Base-by-base conservation (phyloP, 2,113 vertebrate species). In the Oryzias melastigma region DNA sequence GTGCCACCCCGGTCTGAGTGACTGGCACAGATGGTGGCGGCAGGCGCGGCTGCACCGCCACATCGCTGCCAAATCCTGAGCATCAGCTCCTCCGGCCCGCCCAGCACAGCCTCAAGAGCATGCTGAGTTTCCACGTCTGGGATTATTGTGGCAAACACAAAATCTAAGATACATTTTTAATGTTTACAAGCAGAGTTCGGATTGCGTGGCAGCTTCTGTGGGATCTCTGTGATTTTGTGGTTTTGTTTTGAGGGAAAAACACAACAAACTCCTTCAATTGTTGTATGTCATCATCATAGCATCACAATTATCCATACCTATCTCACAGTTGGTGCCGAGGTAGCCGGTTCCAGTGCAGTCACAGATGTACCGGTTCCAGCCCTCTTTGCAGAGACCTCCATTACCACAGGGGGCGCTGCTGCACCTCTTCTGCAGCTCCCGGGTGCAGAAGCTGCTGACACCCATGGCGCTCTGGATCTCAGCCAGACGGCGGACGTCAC, bases 291-390 rank as follows among this genome's bases (percentile, higher is more conserved):
- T 7, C 5, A 27, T 7, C 3, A 7, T 13, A 4, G 12, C n/a
- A 20, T 0, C 22, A 5, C 18, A 20, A 15, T 13, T 7, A 3
- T 50, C 10, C 93, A 88, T 76, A 95, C 95, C 95, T 75, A 92
- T 93, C 78, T 96, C 94, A 50, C 95, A 96, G 76, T 93, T 93
- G 60, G 83, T 80, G 5, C 95, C 95, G 75, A 96, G 90, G 87
- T 89, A 96, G 40, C 95, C 95, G 0, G 95, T 96, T 75, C 93
- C 94, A 1, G 90, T 85, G 80, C 95, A 97, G 62, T 97, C 95
- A 20, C 95, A 97, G 48, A 96, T 86, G 81, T 95, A 95, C 49
- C 95, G 93, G 90, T 96, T 97, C 95, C 95, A 98, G 45, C 95
- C 95, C 76, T 98, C 95, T 4, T 94, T 91, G 78, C 95, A 98